Conservation (phyloP, 92 coral and sea anemone genomes). For the Diadumene lineata region DNA sequence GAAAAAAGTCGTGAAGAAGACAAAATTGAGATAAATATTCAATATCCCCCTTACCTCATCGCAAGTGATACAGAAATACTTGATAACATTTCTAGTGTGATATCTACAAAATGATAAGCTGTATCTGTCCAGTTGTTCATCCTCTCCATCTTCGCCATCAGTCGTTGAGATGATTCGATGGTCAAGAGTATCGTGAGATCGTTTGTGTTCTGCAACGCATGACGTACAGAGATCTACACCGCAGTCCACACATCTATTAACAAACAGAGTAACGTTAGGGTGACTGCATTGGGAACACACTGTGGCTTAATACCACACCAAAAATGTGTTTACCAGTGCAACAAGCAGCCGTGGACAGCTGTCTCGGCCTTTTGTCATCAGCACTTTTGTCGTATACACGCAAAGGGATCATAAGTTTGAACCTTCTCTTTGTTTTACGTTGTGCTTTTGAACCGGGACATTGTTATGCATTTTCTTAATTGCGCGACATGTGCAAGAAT, state of each 20-base stretch:
- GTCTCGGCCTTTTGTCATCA: no score
- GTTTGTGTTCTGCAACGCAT: constrained; percentile 97
- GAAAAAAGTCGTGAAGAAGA: not conserved
- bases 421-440: no score
- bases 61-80: constrained; percentile 94
- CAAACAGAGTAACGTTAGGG: not conserved
- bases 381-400: no score
- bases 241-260: constrained; percentile 85
- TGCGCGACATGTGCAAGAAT: no score
- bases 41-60: constrained; percentile 67
- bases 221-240: constrained; percentile 79
- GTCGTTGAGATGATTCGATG: constrained; percentile 76
- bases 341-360: no score
- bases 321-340: no score
- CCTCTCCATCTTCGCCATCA: constrained; percentile 62
- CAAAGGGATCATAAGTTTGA: no score
- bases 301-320: no score
- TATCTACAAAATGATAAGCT: constrained; percentile 89
- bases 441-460: no score
- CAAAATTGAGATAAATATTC: not conserved
- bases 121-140: constrained; percentile 85
- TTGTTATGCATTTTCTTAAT: no score
- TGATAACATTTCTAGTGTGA: constrained; percentile 97
- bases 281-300: no score
- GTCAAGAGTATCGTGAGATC: constrained; percentile 91